phyloP scores from a whole-genome alignment of 2,888 invertebrate genomes.

The Microctonus hyperodae region DNA sequence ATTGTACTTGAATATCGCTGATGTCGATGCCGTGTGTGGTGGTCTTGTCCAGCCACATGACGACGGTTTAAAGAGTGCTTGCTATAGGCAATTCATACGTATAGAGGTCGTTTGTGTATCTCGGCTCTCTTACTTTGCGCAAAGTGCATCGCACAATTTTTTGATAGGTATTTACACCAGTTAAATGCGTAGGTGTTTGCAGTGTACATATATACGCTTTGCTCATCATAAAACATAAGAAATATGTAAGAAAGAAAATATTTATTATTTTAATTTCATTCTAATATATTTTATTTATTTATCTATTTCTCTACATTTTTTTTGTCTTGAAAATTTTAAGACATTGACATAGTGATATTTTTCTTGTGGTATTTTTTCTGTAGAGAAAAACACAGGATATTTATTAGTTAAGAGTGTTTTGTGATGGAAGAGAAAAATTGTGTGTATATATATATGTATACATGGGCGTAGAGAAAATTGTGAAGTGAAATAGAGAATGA shows the following conservation, averaged over 20 bases:
- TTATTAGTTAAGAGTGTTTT: background rate
- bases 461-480: background rate
- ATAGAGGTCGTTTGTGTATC: background rate
- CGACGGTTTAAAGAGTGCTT: constrained; percentile 5
- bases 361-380: too few species aligned
- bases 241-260: too few species aligned
- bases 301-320: too few species aligned
- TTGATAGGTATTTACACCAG: background rate
- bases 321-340: too few species aligned
- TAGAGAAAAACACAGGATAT: background rate
- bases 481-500: background rate
- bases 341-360: too few species aligned
- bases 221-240: too few species aligned
- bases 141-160: background rate
- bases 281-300: too few species aligned
- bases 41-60: constrained; percentile 18
- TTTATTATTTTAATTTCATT: too few species aligned
- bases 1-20: background rate
- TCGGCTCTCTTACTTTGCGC: background rate
- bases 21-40: constrained; percentile 24
- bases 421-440: background rate
- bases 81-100: background rate
- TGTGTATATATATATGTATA: too few species aligned
- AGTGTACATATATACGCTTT: background rate
- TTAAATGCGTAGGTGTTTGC: background rate